Evolutionary conservation across 1,140 invertebrate species (phyloP).

Genomic region (Scaptodrosophila lebanonensis): DNA sequence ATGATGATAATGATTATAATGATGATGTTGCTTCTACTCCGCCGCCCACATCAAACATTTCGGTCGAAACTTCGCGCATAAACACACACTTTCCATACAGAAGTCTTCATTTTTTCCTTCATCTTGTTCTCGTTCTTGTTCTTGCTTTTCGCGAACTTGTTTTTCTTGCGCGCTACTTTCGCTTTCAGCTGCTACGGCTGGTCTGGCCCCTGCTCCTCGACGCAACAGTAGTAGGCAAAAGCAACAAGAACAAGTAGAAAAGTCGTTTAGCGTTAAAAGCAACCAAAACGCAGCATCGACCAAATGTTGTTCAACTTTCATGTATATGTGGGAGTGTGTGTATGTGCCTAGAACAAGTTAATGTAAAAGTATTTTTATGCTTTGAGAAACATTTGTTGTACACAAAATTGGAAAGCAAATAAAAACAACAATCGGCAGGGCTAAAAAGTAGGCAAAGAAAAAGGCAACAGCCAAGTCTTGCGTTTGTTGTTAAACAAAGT

Average conservation of each 20-base stretch:
- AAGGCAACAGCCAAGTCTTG: constrained; percentile 29
- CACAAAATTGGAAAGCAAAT: constrained; percentile 71
- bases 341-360: constrained; percentile 67
- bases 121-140: constrained; percentile 35
- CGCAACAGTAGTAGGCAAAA: constrained; percentile 55
- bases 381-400: constrained; percentile 70
- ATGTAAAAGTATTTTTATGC: constrained; percentile 76
- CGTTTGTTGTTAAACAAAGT: constrained; percentile 43
- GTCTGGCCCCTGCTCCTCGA: too few relatives aligned
- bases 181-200: constrained; percentile 24
- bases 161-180: constrained; percentile 57
- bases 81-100: constrained; percentile 57
- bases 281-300: constrained; percentile 41
- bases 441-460: constrained; percentile 33
- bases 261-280: constrained; percentile 72
- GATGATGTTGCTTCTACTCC: neutral
- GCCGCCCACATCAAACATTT: constrained; percentile 4
- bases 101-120: constrained; percentile 27
- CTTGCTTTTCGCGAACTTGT: constrained; percentile 50
- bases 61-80: constrained; percentile 33
- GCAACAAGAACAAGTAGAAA: constrained; percentile 25
- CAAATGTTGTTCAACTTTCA: constrained; percentile 60
- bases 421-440: constrained; percentile 44
- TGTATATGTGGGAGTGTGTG: constrained; percentile 25
- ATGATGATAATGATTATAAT: constrained; percentile 30